phyloP scores from a whole-genome alignment of 2,797 vertebrate species.

The Gambelia wislizenii region DNA sequence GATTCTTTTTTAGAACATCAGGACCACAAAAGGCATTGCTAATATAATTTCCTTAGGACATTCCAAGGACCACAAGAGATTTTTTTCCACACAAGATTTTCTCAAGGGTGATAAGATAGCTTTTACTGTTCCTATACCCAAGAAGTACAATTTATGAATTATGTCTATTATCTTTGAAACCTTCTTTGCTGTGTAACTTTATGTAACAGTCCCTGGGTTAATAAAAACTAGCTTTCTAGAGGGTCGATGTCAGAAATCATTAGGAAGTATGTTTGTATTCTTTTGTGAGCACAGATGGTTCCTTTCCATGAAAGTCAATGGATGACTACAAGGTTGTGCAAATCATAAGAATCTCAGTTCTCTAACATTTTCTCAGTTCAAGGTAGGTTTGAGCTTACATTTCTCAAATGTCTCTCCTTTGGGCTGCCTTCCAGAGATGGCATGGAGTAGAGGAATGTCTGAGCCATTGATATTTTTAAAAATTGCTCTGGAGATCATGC shows the following conservation, averaged over 20 bases:
- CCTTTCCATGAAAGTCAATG: background rate
- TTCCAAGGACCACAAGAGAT: background rate
- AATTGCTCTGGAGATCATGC: background rate
- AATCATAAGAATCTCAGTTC: background rate
- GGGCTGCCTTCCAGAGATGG: background rate
- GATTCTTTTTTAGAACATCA: background rate
- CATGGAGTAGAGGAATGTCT: background rate
- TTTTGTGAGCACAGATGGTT: constrained; percentile 31
- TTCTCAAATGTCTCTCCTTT: too few relatives aligned
- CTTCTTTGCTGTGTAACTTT: background rate
- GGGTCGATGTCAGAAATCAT: constrained; percentile 43
- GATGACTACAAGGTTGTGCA: background rate
- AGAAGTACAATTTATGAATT: background rate
- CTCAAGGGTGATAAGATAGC: background rate
- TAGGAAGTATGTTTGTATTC: constrained; percentile 4
- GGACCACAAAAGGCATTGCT: background rate
- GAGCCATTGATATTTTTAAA: background rate
- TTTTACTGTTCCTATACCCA: background rate
- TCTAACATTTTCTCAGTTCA: background rate
- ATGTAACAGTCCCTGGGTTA: constrained; percentile 38
- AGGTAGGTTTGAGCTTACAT: background rate
- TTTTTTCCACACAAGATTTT: background rate
- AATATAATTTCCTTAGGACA: background rate
- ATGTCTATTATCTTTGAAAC: constrained; percentile 15
- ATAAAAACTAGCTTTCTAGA: constrained; percentile 37